Percentiles rank a stretch among this genome's conserved stretches.
Conservation (phyloP, 2,797 vertebrate species). For the Syngnathus acus region DNA sequence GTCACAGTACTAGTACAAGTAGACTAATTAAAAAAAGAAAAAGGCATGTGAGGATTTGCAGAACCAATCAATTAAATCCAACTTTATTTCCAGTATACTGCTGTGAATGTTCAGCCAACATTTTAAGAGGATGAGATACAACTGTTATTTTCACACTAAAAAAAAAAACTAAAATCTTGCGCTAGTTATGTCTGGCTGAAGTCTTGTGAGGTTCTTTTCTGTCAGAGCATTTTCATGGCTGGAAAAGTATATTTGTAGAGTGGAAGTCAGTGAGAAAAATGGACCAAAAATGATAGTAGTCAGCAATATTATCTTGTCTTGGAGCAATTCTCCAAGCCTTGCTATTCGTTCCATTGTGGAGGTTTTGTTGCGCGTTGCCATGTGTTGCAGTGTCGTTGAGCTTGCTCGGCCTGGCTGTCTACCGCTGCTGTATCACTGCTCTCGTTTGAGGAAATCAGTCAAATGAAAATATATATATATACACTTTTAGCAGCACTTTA, state of each 20-base stretch:
- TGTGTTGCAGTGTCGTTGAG: conserved; percentile 14
- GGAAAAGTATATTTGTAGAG: neutral
- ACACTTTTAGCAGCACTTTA: conserved; percentile 56
- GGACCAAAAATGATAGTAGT: conserved; percentile 4
- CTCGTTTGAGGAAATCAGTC: conserved; percentile 25
- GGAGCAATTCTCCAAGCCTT: neutral
- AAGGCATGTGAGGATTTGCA: neutral
- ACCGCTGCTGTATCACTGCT: conserved; percentile 48
- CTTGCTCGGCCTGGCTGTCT: conserved; percentile 17
- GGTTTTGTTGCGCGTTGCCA: neutral
- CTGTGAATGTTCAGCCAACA: neutral
- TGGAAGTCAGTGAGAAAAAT: neutral
- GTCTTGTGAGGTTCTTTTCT: neutral
- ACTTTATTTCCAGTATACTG: neutral
- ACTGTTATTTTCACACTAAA: neutral
- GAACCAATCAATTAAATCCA: neutral
- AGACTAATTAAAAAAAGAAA: neutral
- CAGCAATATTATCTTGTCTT: neutral
- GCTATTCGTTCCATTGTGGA: neutral
- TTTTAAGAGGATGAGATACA: neutral
- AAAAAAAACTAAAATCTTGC: neutral
- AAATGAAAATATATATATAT: neutral
- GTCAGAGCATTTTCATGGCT: neutral
- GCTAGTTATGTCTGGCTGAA: neutral
- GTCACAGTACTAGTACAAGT: neutral